Evolutionary conservation across 2,113 vertebrate genomes (phyloP).

Genomic region (Motacilla alba): DNA sequence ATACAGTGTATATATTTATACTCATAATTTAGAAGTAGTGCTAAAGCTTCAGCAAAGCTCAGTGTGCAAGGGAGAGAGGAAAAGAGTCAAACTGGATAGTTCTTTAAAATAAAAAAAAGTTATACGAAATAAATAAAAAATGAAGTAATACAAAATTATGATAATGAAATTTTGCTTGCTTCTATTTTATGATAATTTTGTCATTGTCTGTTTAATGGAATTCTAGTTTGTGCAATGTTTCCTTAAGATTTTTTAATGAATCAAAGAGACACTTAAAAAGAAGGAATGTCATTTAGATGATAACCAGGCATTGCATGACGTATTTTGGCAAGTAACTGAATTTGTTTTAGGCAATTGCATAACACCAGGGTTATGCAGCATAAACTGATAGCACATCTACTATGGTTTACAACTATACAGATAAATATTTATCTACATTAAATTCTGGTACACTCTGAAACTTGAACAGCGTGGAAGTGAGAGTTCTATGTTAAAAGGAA

Average conservation of each 20-base stretch:
- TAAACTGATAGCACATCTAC: neutral
- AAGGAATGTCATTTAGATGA: neutral
- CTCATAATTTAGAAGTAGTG: neutral
- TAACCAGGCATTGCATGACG: neutral
- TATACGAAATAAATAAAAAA: neutral
- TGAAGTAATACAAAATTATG: neutral
- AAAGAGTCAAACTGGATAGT: neutral
- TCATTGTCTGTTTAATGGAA: neutral
- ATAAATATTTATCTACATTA: constrained; percentile 28
- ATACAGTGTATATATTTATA: neutral
- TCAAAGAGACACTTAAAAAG: neutral
- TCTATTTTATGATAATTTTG: neutral
- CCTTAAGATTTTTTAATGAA: neutral
- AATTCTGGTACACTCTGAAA: neutral
- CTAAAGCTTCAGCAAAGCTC: neutral
- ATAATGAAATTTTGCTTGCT: neutral
- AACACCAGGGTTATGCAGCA: neutral
- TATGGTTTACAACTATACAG: neutral
- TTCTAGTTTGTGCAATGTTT: neutral
- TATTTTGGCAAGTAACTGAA: neutral
- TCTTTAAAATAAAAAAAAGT: neutral
- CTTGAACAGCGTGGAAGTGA: neutral
- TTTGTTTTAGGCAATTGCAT: neutral
- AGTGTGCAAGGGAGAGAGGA: neutral
- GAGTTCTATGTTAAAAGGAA: neutral